Evolutionary conservation across 1,140 invertebrate genomes (phyloP).

Genomic region (Brachionus calyciflorus): DNA sequence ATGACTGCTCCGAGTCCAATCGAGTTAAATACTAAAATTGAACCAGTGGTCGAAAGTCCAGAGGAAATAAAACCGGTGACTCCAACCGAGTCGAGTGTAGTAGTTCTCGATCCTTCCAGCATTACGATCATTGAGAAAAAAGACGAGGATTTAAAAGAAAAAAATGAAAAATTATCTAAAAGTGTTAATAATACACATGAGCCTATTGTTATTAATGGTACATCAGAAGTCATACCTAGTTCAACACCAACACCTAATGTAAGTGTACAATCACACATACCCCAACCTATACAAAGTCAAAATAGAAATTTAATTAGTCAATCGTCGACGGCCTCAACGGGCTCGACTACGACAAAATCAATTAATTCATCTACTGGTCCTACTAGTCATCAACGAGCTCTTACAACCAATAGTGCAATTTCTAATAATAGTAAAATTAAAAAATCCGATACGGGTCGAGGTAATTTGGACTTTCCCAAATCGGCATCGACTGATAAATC

Average conservation of each 20-base stretch:
- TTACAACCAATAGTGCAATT: background rate
- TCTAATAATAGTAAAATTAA: background rate
- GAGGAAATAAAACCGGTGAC: background rate
- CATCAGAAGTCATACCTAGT: too few species aligned
- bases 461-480: slow-evolving; percentile 3
- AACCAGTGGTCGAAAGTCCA: too few species aligned
- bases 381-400: background rate
- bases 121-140: too few species aligned
- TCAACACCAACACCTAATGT: background rate
- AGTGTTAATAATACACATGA: too few species aligned
- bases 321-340: too few species aligned
- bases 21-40: too few species aligned
- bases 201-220: too few species aligned
- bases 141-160: too few species aligned
- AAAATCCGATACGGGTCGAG: slow-evolving; percentile 36
- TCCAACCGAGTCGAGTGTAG: too few species aligned
- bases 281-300: background rate
- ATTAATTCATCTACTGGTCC: background rate
- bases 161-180: too few species aligned
- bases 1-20: too few species aligned
- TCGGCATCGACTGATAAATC: slow-evolving; percentile 5
- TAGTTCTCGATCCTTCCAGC: too few species aligned
- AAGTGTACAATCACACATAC: background rate
- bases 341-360: background rate
- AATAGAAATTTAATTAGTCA: background rate